Conservation (phyloP, 2,797 vertebrate genomes). For the Taeniopygia guttata region DNA sequence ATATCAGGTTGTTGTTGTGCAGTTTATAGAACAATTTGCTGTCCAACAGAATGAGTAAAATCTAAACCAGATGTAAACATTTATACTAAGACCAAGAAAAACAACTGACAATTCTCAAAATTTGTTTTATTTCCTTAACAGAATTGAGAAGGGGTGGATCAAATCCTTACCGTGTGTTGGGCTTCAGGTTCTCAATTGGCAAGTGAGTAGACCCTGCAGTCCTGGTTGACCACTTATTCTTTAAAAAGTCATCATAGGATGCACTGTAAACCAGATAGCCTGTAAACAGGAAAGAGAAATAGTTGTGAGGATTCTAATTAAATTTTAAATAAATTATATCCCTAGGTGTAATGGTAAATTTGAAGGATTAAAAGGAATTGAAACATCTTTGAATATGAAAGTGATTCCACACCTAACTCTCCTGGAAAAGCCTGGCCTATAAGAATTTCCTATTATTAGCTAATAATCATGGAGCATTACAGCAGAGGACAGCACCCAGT, state of each 20-base stretch:
- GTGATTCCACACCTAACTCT: background rate
- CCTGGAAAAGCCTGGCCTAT: background rate
- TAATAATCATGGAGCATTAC: background rate
- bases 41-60: background rate
- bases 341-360: background rate
- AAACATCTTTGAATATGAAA: background rate
- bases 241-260: constrained; percentile 94
- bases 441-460: background rate
- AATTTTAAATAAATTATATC: background rate
- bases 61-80: background rate
- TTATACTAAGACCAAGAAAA: background rate
- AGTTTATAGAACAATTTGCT: background rate
- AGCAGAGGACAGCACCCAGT: background rate
- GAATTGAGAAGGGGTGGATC: background rate
- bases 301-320: background rate
- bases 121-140: background rate
- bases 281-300: constrained; percentile 45
- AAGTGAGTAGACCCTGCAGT: constrained; percentile 84
- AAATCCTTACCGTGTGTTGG: constrained; percentile 89
- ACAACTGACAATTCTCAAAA: background rate
- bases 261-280: constrained; percentile 96
- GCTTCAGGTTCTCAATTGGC: constrained; percentile 97
- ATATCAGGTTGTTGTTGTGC: background rate
- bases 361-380: background rate
- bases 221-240: constrained; percentile 91